phyloP scores from a whole-genome alignment of 2,797 vertebrate species.

The Eulemur albifrons region DNA sequence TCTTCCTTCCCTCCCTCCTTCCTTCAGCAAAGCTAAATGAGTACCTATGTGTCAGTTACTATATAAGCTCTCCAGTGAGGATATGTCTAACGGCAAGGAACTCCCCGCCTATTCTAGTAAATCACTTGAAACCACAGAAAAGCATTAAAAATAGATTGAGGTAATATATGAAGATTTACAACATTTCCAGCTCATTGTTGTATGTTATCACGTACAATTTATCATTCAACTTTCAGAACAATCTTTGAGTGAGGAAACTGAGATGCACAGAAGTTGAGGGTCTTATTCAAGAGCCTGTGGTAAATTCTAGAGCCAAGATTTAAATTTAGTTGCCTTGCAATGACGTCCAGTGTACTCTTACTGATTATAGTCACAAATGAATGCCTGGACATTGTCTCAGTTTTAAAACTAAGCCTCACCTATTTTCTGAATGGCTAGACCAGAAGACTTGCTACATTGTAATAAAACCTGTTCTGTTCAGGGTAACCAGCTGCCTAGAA shows the following conservation, averaged over 20 bases:
- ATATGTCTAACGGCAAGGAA: background rate
- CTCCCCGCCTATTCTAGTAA: background rate
- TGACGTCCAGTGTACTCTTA: background rate
- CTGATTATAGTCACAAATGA: background rate
- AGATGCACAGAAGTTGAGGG: background rate
- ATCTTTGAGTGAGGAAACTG: background rate
- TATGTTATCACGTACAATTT: no score
- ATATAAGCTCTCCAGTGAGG: background rate
- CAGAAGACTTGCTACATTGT: background rate
- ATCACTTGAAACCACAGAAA: background rate
- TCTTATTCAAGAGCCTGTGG: background rate
- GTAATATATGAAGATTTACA: background rate
- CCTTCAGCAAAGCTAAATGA: background rate
- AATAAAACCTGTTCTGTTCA: background rate
- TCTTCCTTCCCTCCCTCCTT: background rate
- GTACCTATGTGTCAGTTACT: background rate
- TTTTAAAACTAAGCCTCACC: slow-evolving; percentile 13
- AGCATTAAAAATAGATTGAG: background rate
- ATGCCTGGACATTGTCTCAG: background rate
- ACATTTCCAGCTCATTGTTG: background rate
- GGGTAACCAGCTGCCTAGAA: background rate
- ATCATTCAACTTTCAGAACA: background rate
- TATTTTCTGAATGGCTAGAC: background rate
- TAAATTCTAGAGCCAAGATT: background rate
- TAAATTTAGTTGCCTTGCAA: background rate